These are phyloP conservation scores for Hippolais icterina DNA, from an alignment of 2,113 vertebrate species.

Conservation along the genomic window DNA sequence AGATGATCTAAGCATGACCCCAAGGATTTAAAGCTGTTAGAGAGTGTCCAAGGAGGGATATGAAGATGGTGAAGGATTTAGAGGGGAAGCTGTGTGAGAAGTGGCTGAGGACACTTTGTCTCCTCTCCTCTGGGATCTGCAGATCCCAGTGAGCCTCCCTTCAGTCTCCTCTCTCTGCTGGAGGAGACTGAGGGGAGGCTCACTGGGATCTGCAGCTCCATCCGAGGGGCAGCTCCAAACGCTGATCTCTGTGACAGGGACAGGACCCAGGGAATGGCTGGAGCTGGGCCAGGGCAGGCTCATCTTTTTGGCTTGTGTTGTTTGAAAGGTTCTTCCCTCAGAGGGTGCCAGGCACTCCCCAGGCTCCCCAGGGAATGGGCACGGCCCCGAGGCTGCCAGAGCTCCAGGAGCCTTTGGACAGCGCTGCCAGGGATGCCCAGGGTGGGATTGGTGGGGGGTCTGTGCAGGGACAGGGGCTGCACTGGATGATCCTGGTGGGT, in stretches of 20 bases:
- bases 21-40: background rate
- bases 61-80: background rate
- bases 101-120: background rate
- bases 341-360: background rate
- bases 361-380: background rate
- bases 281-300: background rate
- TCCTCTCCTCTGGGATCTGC: no score
- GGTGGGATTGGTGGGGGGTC: background rate
- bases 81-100: background rate
- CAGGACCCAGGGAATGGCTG: fast-evolving
- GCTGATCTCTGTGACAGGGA: background rate
- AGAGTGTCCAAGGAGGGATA: background rate
- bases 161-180: background rate
- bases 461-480: background rate
- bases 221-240: fast-evolving
- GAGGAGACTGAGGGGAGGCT: background rate
- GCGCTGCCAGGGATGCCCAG: background rate
- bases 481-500: fast-evolving
- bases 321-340: background rate
- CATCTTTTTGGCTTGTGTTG: no score
- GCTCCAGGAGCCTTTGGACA: background rate
- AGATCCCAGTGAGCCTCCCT: no score
- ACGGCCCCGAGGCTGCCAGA: background rate
- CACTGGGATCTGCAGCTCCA: background rate
- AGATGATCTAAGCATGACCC: background rate